Percentiles rank a stretch among this genome's conserved stretches.
phyloP scores from a whole-genome alignment of 1,140 invertebrate genomes.

The Solen grandis region DNA sequence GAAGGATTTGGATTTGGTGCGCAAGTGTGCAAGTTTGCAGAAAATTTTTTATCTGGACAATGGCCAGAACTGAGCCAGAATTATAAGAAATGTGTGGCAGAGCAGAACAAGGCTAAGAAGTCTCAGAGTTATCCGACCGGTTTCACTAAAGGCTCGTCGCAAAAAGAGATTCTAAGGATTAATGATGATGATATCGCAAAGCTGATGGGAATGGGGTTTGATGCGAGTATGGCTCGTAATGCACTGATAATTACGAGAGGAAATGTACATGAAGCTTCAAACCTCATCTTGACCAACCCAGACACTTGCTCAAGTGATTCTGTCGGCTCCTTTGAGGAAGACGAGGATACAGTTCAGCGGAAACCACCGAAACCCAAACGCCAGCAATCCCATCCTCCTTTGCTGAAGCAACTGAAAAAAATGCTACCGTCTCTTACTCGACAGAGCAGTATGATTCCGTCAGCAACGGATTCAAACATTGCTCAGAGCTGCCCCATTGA shows the following conservation, averaged over 20 bases:
- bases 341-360: not conserved
- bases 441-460: conserved; percentile 16
- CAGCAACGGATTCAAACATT: not conserved
- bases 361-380: conserved; percentile 3
- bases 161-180: conserved; percentile 6
- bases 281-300: conserved; percentile 57
- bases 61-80: conserved; percentile 28
- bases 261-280: conserved; percentile 61
- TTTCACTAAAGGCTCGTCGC: not conserved
- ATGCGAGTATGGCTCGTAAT: conserved; percentile 54
- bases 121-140: conserved; percentile 9
- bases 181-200: conserved; percentile 58
- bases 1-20: conserved; percentile 67
- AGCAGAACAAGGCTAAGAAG: too few species aligned
- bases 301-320: too few species aligned
- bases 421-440: conserved; percentile 12
- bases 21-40: conserved; percentile 67
- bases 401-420: conserved; percentile 14
- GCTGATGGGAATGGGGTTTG: conserved; percentile 67
- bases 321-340: not conserved
- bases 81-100: conserved; percentile 7
- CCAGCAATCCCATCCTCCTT: conserved; percentile 36
- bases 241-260: conserved; percentile 65
- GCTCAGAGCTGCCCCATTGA: not conserved
- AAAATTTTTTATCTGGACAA: conserved; percentile 21